phyloP scores from a whole-genome alignment of 2,888 invertebrate genomes.

The Coleophora flavipennella region DNA sequence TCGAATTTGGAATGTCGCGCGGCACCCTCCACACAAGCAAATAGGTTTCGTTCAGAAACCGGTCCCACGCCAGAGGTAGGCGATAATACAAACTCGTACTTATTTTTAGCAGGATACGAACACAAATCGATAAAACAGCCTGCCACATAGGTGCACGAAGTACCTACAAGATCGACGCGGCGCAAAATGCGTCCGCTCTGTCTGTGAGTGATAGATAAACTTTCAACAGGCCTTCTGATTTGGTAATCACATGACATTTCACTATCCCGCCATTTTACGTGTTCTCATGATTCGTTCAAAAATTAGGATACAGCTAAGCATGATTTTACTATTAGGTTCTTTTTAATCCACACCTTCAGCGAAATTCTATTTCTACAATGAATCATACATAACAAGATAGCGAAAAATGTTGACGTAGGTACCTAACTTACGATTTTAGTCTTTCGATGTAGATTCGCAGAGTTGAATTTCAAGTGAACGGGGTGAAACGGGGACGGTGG shows the following conservation, averaged over 20 bases:
- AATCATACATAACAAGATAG: slow-evolving; percentile 51
- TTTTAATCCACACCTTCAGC: slow-evolving; percentile 17
- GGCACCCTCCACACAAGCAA: slow-evolving; percentile 44
- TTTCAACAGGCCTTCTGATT: slow-evolving; percentile 15
- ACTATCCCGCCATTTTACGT: slow-evolving; percentile 38
- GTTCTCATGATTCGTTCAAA: slow-evolving; percentile 17
- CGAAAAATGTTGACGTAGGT: no score
- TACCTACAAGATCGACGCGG: slow-evolving; percentile 19
- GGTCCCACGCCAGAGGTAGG: slow-evolving; percentile 41
- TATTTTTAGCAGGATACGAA: slow-evolving; percentile 66
- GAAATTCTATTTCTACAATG: slow-evolving; percentile 57
- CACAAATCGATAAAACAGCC: slow-evolving; percentile 59
- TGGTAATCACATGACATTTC: slow-evolving; percentile 18
- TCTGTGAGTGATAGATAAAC: slow-evolving; percentile 14
- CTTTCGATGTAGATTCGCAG: slow-evolving; percentile 52
- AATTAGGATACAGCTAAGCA: slow-evolving; percentile 13
- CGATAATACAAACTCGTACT: slow-evolving; percentile 63
- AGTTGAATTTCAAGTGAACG: slow-evolving; percentile 52
- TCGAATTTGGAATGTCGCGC: slow-evolving; percentile 39
- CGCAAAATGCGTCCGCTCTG: slow-evolving; percentile 25
- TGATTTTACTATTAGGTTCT: neutral
- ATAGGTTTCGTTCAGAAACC: slow-evolving; percentile 54
- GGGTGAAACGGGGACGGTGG: slow-evolving; percentile 57
- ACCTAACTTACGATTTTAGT: no score
- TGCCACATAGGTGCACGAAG: slow-evolving; percentile 33